phyloP scores from a whole-genome alignment of 2,797 vertebrate genomes.

The Poliocrania exsul region DNA sequence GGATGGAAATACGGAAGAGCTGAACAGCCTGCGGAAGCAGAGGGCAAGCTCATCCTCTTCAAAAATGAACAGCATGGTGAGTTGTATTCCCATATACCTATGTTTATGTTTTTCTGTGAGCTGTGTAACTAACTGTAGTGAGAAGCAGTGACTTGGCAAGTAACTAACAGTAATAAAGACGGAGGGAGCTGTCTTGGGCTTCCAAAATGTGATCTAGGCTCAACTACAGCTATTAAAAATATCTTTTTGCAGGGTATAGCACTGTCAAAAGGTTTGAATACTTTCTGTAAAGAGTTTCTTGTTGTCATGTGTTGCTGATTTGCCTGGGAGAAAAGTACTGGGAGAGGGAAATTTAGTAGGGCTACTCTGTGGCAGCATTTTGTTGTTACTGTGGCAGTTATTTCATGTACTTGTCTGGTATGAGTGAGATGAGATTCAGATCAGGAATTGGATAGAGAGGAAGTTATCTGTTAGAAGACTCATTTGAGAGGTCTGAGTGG shows the following conservation, averaged over 20 bases:
- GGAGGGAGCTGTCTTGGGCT: not conserved
- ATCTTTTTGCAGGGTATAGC: not conserved
- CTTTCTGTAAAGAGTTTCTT: not conserved
- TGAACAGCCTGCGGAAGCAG: conserved; percentile 85
- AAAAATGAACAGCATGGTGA: conserved; percentile 97
- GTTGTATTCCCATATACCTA: not conserved
- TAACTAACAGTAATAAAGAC: not conserved
- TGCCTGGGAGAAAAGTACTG: not conserved
- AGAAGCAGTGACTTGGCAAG: not conserved
- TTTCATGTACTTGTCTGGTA: not conserved
- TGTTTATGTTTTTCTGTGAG: not conserved
- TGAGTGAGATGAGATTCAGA: not conserved
- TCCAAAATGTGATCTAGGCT: not conserved
- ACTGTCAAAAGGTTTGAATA: not conserved
- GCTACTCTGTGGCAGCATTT: not conserved
- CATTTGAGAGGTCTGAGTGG: not conserved
- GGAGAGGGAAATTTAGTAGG: not conserved
- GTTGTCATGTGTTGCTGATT: not conserved
- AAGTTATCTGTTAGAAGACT: not conserved
- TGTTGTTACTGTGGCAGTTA: not conserved
- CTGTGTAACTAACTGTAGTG: not conserved
- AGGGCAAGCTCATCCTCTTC: conserved; percentile 92
- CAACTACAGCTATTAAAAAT: not conserved
- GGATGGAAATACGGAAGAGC: conserved; percentile 84
- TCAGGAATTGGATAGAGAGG: not conserved